A percentile compares a stretch with the other conserved stretches of the same genome.
Conservation (phyloP, 2,113 vertebrate species). For the Amphiprion percula region DNA sequence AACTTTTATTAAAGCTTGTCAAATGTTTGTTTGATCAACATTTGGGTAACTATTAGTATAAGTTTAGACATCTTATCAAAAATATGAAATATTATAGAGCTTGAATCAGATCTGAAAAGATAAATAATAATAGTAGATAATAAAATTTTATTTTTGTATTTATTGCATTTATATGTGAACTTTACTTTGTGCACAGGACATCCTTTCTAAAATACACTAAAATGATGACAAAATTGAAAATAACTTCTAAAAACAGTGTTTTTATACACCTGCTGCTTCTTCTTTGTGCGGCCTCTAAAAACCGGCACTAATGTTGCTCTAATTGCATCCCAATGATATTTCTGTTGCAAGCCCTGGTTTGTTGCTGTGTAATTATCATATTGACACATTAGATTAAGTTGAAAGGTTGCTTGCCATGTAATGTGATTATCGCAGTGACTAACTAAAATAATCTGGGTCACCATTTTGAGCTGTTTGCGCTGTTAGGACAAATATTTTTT, state of each 20-base stretch:
- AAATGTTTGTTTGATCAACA: neutral
- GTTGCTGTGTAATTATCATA: conserved; percentile 16
- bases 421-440: conserved; percentile 2
- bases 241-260: neutral
- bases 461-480: neutral
- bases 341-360: conserved; percentile 18
- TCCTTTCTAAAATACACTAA: neutral
- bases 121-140: too few relatives aligned
- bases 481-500: neutral
- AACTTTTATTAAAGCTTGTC: neutral
- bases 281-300: neutral
- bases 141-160: too few relatives aligned
- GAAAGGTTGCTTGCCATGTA: conserved; percentile 22
- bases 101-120: neutral
- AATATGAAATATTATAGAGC: neutral
- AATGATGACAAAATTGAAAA: neutral
- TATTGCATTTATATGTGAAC: too few relatives aligned
- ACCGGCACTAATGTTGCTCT: neutral
- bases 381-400: conserved; percentile 24
- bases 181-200: neutral
- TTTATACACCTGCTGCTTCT: neutral
- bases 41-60: neutral
- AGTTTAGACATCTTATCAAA: neutral
- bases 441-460: conserved; percentile 14
- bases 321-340: conserved; percentile 15